phyloP scores from a whole-genome alignment of 1,140 invertebrate species.

The Prorops nasuta region DNA sequence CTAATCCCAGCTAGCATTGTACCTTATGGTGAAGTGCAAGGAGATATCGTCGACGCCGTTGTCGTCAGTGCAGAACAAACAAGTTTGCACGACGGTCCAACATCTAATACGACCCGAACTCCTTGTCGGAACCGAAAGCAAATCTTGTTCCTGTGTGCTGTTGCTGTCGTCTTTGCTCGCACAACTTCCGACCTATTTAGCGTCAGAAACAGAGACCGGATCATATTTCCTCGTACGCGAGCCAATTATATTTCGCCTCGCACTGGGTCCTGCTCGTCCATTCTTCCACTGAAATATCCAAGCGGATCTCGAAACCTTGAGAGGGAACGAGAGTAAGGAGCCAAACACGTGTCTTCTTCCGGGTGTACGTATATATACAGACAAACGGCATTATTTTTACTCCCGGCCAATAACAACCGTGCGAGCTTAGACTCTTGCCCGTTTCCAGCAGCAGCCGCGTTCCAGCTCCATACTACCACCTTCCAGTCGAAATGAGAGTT shows the following conservation, averaged over 20 bases:
- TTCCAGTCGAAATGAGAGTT: no score
- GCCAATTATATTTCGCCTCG: neutral
- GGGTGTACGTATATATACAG: no score
- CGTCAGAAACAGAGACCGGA: neutral
- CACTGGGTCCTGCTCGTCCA: no score
- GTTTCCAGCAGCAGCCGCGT: no score
- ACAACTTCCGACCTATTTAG: neutral
- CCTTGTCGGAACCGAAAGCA: slow-evolving; percentile 14
- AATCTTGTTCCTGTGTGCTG: slow-evolving; percentile 17
- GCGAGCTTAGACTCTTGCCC: no score
- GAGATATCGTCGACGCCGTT: neutral
- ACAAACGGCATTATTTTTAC: no score
- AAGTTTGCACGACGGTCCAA: slow-evolving; percentile 17
- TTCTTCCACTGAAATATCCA: no score
- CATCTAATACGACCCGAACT: slow-evolving; percentile 18
- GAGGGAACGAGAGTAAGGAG: no score
- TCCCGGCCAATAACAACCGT: no score
- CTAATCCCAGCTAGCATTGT: slow-evolving; percentile 17
- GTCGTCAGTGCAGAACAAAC: slow-evolving; percentile 12
- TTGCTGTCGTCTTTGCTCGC: slow-evolving; percentile 1
- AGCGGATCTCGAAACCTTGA: no score
- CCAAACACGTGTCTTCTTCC: no score
- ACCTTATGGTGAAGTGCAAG: slow-evolving; percentile 14
- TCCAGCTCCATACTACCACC: no score
- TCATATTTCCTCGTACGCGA: neutral